Percentiles rank a stretch among this genome's conserved stretches.
Evolutionary conservation across 2,113 vertebrate genomes (phyloP).

Genomic region (Picathartes gymnocephalus): DNA sequence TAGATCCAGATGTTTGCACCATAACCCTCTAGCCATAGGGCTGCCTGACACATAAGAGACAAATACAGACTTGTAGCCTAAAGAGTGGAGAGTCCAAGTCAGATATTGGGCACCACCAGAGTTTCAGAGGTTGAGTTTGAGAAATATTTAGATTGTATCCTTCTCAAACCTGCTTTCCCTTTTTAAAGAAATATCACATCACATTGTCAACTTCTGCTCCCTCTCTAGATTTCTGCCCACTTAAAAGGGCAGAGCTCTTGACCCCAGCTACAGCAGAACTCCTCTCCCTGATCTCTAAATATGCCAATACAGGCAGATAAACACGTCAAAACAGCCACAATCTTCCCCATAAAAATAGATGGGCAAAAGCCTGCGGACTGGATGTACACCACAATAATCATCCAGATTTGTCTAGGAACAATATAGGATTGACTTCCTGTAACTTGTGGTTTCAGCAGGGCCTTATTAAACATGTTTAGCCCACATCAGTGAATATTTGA

Average conservation of each 20-base stretch:
- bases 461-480: neutral
- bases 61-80: neutral
- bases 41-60: neutral
- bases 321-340: neutral
- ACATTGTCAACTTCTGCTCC: neutral
- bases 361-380: neutral
- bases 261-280: neutral
- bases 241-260: neutral
- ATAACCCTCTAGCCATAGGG: neutral
- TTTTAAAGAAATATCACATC: neutral
- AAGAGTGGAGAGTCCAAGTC: neutral
- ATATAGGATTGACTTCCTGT: neutral
- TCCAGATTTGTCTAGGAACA: neutral
- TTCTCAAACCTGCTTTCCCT: neutral
- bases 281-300: neutral
- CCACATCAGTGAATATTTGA: constrained; percentile 48
- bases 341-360: neutral
- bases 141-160: neutral
- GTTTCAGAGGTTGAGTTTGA: neutral
- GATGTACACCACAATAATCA: neutral
- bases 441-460: neutral
- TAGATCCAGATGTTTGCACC: neutral
- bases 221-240: neutral
- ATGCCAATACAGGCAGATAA: neutral
- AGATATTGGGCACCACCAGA: neutral